Percentiles rank a stretch among this genome's conserved stretches.
Conservation (phyloP, 1,140 invertebrate genomes). For the Drosophila grimshawi region DNA sequence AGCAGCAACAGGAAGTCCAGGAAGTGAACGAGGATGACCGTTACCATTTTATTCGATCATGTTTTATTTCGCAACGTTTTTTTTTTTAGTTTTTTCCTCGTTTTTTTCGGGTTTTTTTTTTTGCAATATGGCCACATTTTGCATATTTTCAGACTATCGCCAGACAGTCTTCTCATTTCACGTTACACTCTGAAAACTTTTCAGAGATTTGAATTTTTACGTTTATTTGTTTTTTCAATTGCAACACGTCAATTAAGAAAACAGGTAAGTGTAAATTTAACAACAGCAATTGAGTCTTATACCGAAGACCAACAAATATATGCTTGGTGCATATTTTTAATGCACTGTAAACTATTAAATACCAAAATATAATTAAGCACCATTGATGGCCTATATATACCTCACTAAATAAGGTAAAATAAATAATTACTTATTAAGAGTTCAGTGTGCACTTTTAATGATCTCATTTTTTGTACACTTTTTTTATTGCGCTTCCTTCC, state of each 20-base stretch:
- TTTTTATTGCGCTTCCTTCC: slow-evolving; percentile 42
- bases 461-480: not conserved
- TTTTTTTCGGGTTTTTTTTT: slow-evolving; percentile 10
- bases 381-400: too few species aligned
- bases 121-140: slow-evolving; percentile 58
- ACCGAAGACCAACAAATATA: not conserved
- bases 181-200: slow-evolving; percentile 80
- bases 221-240: slow-evolving; percentile 56
- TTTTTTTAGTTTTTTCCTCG: slow-evolving; percentile 2
- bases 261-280: slow-evolving; percentile 63
- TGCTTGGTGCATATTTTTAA: not conserved
- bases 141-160: slow-evolving; percentile 50
- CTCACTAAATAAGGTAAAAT: too few species aligned
- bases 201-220: slow-evolving; percentile 41
- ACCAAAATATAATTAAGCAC: too few species aligned
- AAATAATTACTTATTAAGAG: too few species aligned
- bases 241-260: slow-evolving; percentile 72
- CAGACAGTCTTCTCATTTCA: slow-evolving; percentile 73
- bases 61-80: not conserved
- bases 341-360: too few species aligned
- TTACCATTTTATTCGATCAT: slow-evolving; percentile 20
- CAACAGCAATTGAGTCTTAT: slow-evolving; percentile 27
- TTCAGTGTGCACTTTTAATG: too few species aligned
- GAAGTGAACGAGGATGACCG: slow-evolving; percentile 56
- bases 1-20: slow-evolving; percentile 66